Conservation (phyloP, 2,797 vertebrate species). For the Periophthalmus magnuspinnatus region DNA sequence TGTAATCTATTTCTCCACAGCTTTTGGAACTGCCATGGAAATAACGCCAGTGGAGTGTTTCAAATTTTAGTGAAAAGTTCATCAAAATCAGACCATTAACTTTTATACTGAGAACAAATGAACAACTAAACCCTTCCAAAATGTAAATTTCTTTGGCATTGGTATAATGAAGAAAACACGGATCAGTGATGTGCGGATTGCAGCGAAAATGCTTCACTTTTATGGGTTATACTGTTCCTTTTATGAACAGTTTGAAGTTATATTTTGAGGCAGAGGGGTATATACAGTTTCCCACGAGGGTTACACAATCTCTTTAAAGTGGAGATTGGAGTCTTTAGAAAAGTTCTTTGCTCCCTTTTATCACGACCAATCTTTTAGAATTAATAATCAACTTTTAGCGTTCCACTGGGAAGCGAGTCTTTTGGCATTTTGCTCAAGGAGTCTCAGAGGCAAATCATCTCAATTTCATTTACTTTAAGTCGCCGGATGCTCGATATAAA, state of each 20-base stretch:
- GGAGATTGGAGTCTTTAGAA: constrained; percentile 26
- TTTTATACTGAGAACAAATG: constrained; percentile 3
- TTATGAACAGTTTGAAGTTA: constrained; percentile 42
- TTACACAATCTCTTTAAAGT: constrained; percentile 29
- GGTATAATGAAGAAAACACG: neutral
- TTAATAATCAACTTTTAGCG: constrained; percentile 19
- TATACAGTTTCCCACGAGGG: constrained; percentile 35
- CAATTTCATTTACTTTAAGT: neutral
- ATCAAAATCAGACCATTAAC: neutral
- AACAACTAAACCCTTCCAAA: neutral
- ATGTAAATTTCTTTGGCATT: neutral
- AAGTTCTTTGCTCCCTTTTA: constrained; percentile 19
- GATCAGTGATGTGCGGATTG: neutral
- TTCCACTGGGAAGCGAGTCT: neutral
- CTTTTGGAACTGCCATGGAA: neutral
- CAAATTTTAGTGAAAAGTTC: neutral
- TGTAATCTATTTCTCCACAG: neutral
- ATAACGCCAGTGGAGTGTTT: neutral
- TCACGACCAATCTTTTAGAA: constrained; percentile 23
- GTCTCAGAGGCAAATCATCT: neutral
- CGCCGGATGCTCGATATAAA: too few relatives aligned
- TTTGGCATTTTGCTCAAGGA: neutral
- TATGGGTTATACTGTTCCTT: constrained; percentile 21
- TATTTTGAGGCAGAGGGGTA: constrained; percentile 30
- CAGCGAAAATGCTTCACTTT: neutral